phyloP scores from a whole-genome alignment of 2,113 vertebrate genomes.

The Albula glossodonta region DNA sequence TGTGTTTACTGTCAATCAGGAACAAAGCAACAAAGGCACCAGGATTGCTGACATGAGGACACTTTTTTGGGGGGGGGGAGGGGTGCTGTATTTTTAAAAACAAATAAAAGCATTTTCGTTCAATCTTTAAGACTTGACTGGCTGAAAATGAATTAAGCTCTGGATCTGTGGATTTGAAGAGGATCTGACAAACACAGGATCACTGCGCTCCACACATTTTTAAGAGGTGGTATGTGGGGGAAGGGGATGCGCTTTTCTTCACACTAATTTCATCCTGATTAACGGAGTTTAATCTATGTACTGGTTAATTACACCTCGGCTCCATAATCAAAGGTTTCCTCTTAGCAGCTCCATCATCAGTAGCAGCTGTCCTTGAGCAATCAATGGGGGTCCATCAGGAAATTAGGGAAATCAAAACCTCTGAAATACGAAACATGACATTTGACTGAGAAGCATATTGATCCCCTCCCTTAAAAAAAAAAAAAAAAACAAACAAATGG shows the following conservation, averaged over 20 bases:
- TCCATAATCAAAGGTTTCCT: neutral
- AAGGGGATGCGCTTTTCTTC: neutral
- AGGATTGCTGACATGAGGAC: neutral
- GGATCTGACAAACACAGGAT: neutral
- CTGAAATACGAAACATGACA: slow-evolving; percentile 36
- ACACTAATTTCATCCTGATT: slow-evolving; percentile 8
- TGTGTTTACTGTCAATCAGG: neutral
- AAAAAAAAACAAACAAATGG: slow-evolving; percentile 17
- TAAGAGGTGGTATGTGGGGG: neutral
- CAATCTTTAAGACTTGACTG: neutral
- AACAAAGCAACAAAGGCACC: neutral
- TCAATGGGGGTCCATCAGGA: slow-evolving; percentile 26
- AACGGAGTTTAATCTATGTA: neutral
- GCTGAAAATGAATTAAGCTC: neutral
- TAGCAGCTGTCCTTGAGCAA: neutral
- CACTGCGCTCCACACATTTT: neutral
- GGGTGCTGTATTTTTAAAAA: neutral
- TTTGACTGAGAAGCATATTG: slow-evolving; percentile 7
- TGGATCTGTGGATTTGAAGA: neutral
- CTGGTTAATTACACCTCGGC: neutral
- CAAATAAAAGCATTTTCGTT: neutral
- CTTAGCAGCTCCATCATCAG: neutral
- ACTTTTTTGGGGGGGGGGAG: neutral
- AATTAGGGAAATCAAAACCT: slow-evolving; percentile 34
- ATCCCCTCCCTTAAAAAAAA: neutral